These are phyloP conservation scores for Xiphorhynchus elegans DNA, from an alignment of 2,113 vertebrate species.

Conservation along the genomic window DNA sequence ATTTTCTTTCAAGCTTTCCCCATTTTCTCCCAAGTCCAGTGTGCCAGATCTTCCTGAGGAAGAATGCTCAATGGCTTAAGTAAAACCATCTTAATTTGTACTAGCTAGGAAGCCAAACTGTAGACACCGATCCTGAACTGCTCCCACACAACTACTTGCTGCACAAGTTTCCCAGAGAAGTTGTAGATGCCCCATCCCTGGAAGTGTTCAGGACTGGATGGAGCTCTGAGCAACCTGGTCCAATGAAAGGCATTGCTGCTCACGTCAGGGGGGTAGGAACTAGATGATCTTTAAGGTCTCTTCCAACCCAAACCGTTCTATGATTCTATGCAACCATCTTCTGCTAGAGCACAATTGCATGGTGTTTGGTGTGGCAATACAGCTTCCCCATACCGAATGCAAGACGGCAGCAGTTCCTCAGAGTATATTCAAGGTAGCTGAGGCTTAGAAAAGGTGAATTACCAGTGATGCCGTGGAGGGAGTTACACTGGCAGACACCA, in stretches of 20 bases:
- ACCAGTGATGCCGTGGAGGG: background rate
- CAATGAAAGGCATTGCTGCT: background rate
- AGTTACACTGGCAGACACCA: background rate
- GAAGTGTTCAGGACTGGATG: background rate
- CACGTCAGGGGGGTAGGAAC: background rate
- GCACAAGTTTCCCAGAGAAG: background rate
- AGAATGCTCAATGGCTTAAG: background rate
- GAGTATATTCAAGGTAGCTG: background rate
- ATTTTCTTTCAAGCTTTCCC: background rate
- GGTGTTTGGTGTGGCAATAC: background rate
- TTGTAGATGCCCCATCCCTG: background rate
- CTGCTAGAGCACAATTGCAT: background rate
- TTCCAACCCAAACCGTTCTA: background rate
- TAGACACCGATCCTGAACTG: background rate
- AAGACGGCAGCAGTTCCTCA: background rate
- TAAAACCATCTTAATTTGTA: background rate
- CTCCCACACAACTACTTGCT: background rate
- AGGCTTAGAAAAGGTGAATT: background rate
- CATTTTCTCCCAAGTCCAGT: background rate
- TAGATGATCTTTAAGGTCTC: background rate
- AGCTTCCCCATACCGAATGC: background rate
- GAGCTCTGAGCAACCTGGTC: background rate
- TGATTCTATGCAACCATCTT: background rate
- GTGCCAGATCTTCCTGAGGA: background rate
- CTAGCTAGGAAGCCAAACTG: background rate